Base-by-base conservation (phyloP, 2,113 vertebrate genomes). In the Chiloscyllium plagiosum region DNA sequence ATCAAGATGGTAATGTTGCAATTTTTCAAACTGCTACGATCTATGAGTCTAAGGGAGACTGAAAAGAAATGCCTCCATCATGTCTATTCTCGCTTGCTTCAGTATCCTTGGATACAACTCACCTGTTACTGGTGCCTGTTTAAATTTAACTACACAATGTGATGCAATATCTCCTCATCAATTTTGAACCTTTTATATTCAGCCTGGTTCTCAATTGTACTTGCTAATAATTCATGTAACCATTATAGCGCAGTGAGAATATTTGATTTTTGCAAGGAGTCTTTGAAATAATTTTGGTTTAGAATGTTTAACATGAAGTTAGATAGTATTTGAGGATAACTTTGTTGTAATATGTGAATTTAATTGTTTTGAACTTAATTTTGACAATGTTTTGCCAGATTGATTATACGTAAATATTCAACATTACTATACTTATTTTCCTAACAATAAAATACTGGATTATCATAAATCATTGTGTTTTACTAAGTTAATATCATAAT, bases 381-480 rank as follows among this genome's bases (percentile, higher is more conserved):
- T 90, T 83, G n/a, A 17, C 89, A 93, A 93, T 72, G 47, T 95
- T 52, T 95, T 52, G 42, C 37, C 72, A 95, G 68, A n/a, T 89
- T 47, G 0, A 69, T 37, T 94, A 6, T 22, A 26, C 5, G 69
- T 69, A 24, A 69, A 95, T 61, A 12, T 72, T 72, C 33, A 42
- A 47, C 24, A 13, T 95, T 33, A 50, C 24, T 94, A 42, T 29
- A 72, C 29, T 70, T 70, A 72, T 70, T 70, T 70, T n/a, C 7
- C 29, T 89, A 10, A 10, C 86, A 95, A 95, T 95, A 95, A 66
- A 66, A 66, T 93, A 37, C 19, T 56, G 8, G 33, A 61, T 61
- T 26, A 90, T 61, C 52, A 90, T 61, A 66, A 66, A 37, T 5
- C 80, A 66, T 65, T 65, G n/a, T 93, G 33, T 66, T n/a, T 65